Base-by-base conservation (phyloP, 2,888 invertebrate genomes). In the Horisme vitalbata region DNA sequence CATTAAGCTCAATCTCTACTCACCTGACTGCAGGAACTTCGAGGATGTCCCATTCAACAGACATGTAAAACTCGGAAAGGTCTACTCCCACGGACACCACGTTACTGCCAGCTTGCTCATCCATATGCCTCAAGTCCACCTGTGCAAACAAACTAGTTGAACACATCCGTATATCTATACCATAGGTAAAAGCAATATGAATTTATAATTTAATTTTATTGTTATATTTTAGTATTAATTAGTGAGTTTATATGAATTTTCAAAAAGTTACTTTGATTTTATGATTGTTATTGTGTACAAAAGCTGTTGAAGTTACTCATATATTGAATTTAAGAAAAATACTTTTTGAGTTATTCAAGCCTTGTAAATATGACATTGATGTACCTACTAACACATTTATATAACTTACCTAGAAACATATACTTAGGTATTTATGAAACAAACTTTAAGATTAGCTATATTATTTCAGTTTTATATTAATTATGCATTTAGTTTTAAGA, bases 11-110 rank as follows among this genome's bases (percentile, higher is more conserved):
- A 31, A 37, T 14, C 28, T 9, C 47, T 14, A 45, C 87, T 90
- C 77, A 95, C 96, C 96, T 94, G 60, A 96, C 96, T 60, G 97
- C 97, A 60, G 97, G 97, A 75, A 98, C 99, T 90, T 97, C 97
- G 55, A 99, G 91, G 69, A 99, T 97, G 89, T 99, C 99, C 99
- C 99, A 99, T 88, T 99, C 99, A 41, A 99, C 99, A 54, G 97
- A 97, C 93, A 96, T 97, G 91, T 99, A 99, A 91, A 99, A 99
- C 89, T 98, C 99, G 41, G 97, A 95, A 57, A 99, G 92, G 87
- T 99, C 99, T 51, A 99, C 98, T 39, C 99, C 99, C 52, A 97
- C 95, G 48, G 96, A 96, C 57, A 97, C 97, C 64, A 96, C 92
- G 81, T 96, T 96, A 81, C 96, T 96, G 65, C 96, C 96, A 33